These are phyloP conservation scores for Pogonomyrmex barbatus DNA, from an alignment of 1,140 invertebrate species.

Conservation along the genomic window DNA sequence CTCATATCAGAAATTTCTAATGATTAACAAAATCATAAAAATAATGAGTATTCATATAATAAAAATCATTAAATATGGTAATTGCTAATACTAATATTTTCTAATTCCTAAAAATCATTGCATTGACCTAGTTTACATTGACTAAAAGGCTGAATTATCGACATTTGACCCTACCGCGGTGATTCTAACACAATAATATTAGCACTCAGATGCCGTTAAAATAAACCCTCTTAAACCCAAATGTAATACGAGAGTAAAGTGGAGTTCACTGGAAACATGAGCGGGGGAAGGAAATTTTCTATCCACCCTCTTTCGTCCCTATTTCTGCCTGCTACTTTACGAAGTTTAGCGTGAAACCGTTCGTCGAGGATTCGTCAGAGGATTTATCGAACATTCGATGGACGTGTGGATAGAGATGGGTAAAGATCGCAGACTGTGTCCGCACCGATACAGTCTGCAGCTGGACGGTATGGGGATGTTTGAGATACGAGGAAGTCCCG, in stretches of 20 bases:
- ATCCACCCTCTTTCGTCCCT: not conserved
- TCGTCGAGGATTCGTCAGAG: not conserved
- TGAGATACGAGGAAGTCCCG: constrained; percentile 59
- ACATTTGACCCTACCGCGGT: constrained; percentile 2
- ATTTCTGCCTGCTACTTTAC: not conserved
- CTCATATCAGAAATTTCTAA: constrained; percentile 3
- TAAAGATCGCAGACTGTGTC: constrained; percentile 15
- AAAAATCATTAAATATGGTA: not conserved
- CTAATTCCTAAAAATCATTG: not conserved
- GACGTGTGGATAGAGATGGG: constrained; percentile 59
- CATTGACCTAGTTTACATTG: not conserved
- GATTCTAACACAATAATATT: constrained; percentile 30
- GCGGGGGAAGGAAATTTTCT: not conserved
- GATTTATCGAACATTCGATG: constrained; percentile 65
- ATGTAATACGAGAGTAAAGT: constrained; percentile 46
- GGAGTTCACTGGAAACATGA: constrained; percentile 16
- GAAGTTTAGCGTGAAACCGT: not conserved
- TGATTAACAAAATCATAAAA: not conserved
- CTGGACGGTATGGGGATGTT: constrained; percentile 38
- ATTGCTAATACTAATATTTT: not conserved
- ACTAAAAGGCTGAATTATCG: not conserved
- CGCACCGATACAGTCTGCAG: constrained; percentile 5
- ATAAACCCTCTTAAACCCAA: constrained; percentile 20
- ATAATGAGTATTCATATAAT: not conserved
- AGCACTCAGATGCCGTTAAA: not conserved